These are phyloP conservation scores for Tiaroga cobitis DNA, from an alignment of 2,797 vertebrate species.

Conservation along the genomic window DNA sequence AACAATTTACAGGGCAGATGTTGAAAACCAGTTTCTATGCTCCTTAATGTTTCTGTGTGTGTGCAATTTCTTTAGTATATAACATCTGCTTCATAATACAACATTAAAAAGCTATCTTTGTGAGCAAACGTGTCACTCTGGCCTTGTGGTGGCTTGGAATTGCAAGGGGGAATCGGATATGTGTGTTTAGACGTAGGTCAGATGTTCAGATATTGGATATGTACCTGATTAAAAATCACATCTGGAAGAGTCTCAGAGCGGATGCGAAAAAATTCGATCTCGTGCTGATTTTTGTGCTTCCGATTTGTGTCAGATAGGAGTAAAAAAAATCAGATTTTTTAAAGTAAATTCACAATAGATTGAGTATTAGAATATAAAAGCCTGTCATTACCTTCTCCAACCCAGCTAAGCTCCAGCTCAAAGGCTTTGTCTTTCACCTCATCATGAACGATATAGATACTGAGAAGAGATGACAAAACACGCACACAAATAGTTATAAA, in stretches of 20 bases:
- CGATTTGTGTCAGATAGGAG: neutral
- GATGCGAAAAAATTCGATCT: neutral
- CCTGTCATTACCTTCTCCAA: conserved; percentile 86
- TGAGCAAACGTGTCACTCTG: neutral
- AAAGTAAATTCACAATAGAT: neutral
- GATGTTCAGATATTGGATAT: neutral
- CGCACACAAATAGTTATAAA: neutral
- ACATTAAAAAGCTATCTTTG: neutral
- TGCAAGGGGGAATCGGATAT: neutral
- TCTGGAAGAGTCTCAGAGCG: neutral
- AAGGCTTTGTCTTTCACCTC: conserved; percentile 99
- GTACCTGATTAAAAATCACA: neutral
- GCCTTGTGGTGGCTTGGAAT: neutral
- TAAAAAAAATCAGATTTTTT: neutral
- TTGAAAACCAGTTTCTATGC: neutral
- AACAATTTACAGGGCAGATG: neutral
- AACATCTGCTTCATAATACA: neutral
- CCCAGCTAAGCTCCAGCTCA: conserved; percentile 98
- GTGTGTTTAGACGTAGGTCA: neutral
- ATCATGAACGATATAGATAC: conserved; percentile 98
- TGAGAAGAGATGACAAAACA: conserved; percentile 61
- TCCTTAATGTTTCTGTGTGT: neutral
- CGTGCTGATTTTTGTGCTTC: neutral
- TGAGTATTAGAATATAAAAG: neutral
- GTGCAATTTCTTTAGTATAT: neutral